Conservation (phyloP, 2,113 vertebrate species). For the Periophthalmus modestus region DNA sequence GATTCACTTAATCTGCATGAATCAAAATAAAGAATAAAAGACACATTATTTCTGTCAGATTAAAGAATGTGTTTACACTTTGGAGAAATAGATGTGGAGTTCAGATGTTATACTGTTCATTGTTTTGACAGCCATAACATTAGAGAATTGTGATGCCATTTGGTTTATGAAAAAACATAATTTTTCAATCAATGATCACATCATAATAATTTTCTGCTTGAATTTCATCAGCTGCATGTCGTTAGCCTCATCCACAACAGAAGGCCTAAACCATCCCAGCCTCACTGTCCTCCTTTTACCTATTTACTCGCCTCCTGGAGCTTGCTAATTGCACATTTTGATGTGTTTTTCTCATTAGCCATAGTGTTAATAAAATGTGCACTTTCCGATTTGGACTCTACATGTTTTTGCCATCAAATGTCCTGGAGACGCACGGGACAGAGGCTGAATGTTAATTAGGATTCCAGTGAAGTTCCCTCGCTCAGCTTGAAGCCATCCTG, state of each 20-base stretch:
- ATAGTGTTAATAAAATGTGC: slow-evolving; percentile 63
- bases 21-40: neutral
- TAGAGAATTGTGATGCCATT: neutral
- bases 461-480: slow-evolving; percentile 64
- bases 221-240: neutral
- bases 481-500: slow-evolving; percentile 69
- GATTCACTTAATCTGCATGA: neutral
- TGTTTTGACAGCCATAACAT: neutral
- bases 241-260: neutral
- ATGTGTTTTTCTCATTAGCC: slow-evolving; percentile 53
- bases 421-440: slow-evolving; percentile 56
- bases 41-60: neutral
- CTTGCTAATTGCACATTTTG: slow-evolving; percentile 29
- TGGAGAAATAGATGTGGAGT: neutral
- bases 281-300: slow-evolving; percentile 12
- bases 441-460: slow-evolving; percentile 77
- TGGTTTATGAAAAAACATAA: neutral
- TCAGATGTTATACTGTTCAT: neutral
- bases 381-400: slow-evolving; percentile 47
- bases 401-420: slow-evolving; percentile 49
- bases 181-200: neutral
- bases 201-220: slow-evolving; percentile 1
- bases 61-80: neutral
- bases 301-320: slow-evolving; percentile 27
- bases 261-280: neutral